Evolutionary conservation across 2,888 invertebrate genomes (phyloP), one percentile per base, ranked within the genome.

Genomic region (Tanypteryx hageni): DNA sequence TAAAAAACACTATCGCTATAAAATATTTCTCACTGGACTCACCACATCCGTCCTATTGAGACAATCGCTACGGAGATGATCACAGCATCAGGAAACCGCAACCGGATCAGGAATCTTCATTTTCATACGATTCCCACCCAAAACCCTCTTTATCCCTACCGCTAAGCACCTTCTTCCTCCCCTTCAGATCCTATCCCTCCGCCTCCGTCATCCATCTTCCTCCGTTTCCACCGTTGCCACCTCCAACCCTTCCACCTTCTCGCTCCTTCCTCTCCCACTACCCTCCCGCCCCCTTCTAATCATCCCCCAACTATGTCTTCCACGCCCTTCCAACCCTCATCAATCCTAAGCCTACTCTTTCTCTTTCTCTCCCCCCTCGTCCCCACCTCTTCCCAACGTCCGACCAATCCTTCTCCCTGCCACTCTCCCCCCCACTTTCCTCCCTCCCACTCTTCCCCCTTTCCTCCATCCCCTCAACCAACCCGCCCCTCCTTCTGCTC

Each of bases 41-140:
- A 27, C 76, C 76, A 27, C 27, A 10, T 27, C 76, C 10, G 13
- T 22, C 76, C 27, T 76, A 76, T 76, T 44, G 13, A 27, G 76
- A 76, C 76, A 76, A 76, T 76, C 22, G 13, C 76, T 22, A 76
- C 76, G 44, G 44, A 27, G 64, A 89, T 68, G 61, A 89, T 89
- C 61, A 89, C 61, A 64, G 64, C n/a, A n/a, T n/a, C n/a, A n/a
- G n/a, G n/a, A n/a, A n/a, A n/a, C n/a, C n/a, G n/a, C 31, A 44
- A 44, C 61, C 61, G 31, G 64, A 89, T 89, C 89, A 64, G 89
- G 64, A 89, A 89, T 89, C 89, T 89, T 89, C 64, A 89, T 89
- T 61, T 64, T 64, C 44, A n/a, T 44, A 64, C 89, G 64, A 44
- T 9, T 18, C 31, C 27, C 44, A 61, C 61, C 27, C 83, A 44